Conservation (phyloP, 1,140 invertebrate genomes). For the Diorhabda elongata region DNA sequence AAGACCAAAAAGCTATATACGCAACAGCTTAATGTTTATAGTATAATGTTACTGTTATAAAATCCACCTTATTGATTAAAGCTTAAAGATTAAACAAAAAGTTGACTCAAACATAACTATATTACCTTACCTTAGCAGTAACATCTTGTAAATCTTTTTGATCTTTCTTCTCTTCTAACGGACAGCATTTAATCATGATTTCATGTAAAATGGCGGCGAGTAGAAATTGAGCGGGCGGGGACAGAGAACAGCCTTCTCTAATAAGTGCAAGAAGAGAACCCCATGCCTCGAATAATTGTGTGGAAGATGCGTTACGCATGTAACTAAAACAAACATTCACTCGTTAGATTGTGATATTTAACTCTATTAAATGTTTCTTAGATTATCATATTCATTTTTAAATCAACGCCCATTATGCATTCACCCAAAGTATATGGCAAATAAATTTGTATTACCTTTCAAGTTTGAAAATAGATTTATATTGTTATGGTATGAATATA, state of each 20-base stretch:
- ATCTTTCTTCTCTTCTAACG: conserved; percentile 62
- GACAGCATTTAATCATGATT: conserved; percentile 78
- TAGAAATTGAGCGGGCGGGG: conserved; percentile 77
- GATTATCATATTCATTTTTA: too few relatives aligned
- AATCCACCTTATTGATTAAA: too few relatives aligned
- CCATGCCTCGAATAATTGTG: conserved; percentile 78
- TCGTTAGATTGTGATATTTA: too few relatives aligned
- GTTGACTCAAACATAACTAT: not conserved
- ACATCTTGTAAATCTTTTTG: conserved; percentile 82
- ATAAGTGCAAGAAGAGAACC: conserved; percentile 70
- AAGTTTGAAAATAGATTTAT: not conserved
- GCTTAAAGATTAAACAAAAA: not conserved
- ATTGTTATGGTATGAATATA: too few relatives aligned
- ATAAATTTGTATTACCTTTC: too few relatives aligned
- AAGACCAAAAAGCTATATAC: too few relatives aligned
- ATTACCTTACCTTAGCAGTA: conserved; percentile 55
- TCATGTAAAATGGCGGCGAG: conserved; percentile 78
- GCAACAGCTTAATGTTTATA: too few relatives aligned
- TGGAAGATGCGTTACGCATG: conserved; percentile 62
- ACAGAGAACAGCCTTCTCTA: conserved; percentile 68
- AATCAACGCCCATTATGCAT: too few relatives aligned
- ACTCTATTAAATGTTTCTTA: too few relatives aligned
- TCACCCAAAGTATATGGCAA: too few relatives aligned
- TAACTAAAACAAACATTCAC: conserved; percentile 52
- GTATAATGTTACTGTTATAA: too few relatives aligned